These are phyloP conservation scores for Mormoops blainvillei DNA, from an alignment of 2,113 vertebrate genomes.

Conservation along the genomic window DNA sequence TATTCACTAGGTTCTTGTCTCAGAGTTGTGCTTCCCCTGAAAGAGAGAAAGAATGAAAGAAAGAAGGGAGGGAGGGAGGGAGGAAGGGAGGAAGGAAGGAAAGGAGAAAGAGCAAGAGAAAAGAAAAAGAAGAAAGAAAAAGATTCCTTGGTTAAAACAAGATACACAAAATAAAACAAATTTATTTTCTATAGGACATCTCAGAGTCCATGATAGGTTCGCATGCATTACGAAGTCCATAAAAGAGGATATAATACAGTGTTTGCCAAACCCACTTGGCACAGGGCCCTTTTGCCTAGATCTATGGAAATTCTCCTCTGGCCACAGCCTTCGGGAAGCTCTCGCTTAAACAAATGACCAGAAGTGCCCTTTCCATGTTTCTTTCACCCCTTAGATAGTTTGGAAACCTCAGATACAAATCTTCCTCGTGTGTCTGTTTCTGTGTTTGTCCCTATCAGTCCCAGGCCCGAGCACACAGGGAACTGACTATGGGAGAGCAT, in stretches of 20 bases:
- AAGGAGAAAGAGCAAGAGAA: too few species aligned
- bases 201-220: neutral
- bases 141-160: neutral
- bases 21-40: neutral
- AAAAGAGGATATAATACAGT: neutral
- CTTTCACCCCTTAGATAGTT: neutral
- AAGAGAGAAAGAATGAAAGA: neutral
- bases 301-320: neutral
- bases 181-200: neutral
- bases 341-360: neutral
- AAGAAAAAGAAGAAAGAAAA: too few species aligned
- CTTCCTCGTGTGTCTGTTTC: neutral
- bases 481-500: neutral
- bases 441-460: neutral
- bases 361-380: neutral
- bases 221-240: neutral
- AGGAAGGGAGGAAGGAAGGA: neutral
- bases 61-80: neutral
- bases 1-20: neutral
- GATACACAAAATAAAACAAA: neutral
- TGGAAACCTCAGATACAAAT: neutral
- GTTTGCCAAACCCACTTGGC: neutral
- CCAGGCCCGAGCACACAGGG: neutral
- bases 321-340: neutral
- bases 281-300: neutral